These are phyloP conservation scores for Zosterops pallidus DNA, from an alignment of 2,113 vertebrate species.

Conservation along the genomic window DNA sequence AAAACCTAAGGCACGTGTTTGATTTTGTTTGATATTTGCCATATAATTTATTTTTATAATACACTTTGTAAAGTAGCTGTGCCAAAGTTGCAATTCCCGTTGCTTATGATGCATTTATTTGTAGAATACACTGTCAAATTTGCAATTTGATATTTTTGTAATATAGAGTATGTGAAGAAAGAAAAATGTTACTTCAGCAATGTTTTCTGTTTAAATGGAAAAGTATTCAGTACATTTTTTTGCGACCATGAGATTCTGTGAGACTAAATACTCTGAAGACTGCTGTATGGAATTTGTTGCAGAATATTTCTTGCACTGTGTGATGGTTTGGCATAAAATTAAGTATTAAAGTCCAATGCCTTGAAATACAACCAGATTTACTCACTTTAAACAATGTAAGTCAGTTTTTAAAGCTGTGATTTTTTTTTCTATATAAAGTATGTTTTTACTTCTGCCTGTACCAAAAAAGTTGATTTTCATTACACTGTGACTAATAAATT, in stretches of 20 bases:
- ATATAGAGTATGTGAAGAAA: constrained; percentile 41
- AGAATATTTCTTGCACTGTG: constrained; percentile 47
- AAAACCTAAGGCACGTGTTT: constrained; percentile 60
- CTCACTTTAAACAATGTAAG: constrained; percentile 60
- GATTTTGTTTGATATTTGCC: constrained; percentile 51
- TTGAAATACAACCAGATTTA: constrained; percentile 51
- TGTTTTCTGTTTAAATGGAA: constrained; percentile 47
- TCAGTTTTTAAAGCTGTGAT: constrained; percentile 62
- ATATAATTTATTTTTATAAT: constrained; percentile 80
- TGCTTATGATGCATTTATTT: constrained; percentile 49
- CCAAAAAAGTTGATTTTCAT: constrained; percentile 49
- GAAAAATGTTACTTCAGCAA: constrained; percentile 21
- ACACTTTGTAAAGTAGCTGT: constrained; percentile 68
- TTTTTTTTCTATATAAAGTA: constrained; percentile 45
- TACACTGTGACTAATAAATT: constrained; percentile 68
- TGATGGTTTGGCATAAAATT: constrained; percentile 47
- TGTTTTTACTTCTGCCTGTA: constrained; percentile 66
- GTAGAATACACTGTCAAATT: constrained; percentile 61
- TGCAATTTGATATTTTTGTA: constrained; percentile 45
- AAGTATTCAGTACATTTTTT: neutral
- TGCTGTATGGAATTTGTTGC: constrained; percentile 54
- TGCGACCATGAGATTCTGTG: constrained; percentile 27
- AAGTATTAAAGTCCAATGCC: constrained; percentile 49
- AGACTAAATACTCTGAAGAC: constrained; percentile 51
- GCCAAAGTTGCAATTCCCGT: constrained; percentile 45